phyloP scores from a whole-genome alignment of 2,888 invertebrate genomes.

The Dilophus febrilis region DNA sequence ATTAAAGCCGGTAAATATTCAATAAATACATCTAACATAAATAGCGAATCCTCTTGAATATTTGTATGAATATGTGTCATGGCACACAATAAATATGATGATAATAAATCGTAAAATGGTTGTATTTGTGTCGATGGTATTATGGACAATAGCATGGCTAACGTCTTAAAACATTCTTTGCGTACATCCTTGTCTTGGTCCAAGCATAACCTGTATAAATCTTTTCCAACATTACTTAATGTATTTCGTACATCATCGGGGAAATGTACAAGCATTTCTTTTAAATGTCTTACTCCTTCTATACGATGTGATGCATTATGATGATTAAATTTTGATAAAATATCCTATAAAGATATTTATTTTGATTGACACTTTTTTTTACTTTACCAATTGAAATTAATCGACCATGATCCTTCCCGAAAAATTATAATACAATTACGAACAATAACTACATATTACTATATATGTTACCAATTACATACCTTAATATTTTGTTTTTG shows the following conservation, averaged over 20 bases:
- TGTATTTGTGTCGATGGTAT: slow-evolving; percentile 30
- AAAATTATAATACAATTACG: too few species aligned
- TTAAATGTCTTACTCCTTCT: slow-evolving; percentile 22
- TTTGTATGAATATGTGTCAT: slow-evolving; percentile 74
- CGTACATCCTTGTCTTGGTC: slow-evolving; percentile 49
- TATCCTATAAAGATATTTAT: slow-evolving; percentile 16
- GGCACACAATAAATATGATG: slow-evolving; percentile 67
- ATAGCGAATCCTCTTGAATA: slow-evolving; percentile 69
- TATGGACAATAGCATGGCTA: slow-evolving; percentile 23
- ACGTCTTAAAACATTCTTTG: slow-evolving; percentile 31
- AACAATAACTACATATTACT: too few species aligned
- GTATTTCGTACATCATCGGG: slow-evolving; percentile 31
- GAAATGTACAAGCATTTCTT: slow-evolving; percentile 13
- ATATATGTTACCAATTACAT: slow-evolving; percentile 20
- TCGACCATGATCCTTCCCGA: too few species aligned
- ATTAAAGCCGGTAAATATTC: slow-evolving; percentile 47
- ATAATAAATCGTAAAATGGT: slow-evolving; percentile 61
- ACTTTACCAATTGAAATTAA: neutral
- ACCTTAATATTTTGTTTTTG: slow-evolving; percentile 49
- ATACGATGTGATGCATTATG: slow-evolving; percentile 25
- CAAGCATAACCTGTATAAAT: slow-evolving; percentile 47
- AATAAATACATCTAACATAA: slow-evolving; percentile 61
- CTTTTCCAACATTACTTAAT: slow-evolving; percentile 49
- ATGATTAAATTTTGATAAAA: slow-evolving; percentile 34
- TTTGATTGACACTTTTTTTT: neutral